These are phyloP conservation scores for Eristalinus sepulchralis DNA, from an alignment of 2,888 invertebrate species.

Conservation along the genomic window DNA sequence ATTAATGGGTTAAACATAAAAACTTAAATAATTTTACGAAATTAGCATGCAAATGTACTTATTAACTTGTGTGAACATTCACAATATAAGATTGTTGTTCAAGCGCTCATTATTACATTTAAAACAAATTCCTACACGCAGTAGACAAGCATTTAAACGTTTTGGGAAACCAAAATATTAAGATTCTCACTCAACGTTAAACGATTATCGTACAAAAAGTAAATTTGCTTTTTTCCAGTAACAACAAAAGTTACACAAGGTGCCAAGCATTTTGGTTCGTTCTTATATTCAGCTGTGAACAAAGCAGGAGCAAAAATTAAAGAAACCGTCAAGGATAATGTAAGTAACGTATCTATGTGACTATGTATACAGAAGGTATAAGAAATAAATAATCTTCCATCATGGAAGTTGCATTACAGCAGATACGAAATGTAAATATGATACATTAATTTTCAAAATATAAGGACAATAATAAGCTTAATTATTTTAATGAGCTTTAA, in stretches of 20 bases:
- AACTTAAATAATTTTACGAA: no score
- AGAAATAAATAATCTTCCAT: neutral
- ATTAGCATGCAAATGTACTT: neutral
- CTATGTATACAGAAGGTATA: neutral
- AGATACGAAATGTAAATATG: no score
- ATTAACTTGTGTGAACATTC: no score
- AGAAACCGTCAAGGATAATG: constrained; percentile 97
- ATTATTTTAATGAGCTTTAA: no score
- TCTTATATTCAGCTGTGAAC: constrained; percentile 96
- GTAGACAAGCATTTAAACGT: constrained; percentile 27
- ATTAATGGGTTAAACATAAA: no score
- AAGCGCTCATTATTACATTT: constrained; percentile 36
- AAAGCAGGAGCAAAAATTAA: constrained; percentile 98
- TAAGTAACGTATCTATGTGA: constrained; percentile 82
- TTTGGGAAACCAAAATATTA: constrained; percentile 32
- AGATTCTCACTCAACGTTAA: neutral
- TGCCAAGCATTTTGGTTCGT: constrained; percentile 94
- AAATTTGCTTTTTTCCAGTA: constrained; percentile 82
- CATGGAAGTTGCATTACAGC: neutral
- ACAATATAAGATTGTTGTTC: neutral
- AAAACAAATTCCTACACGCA: neutral
- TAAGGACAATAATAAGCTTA: no score
- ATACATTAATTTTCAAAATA: no score
- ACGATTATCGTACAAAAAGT: constrained; percentile 26
- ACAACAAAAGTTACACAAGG: constrained; percentile 94